Base-by-base conservation (phyloP, 2,888 invertebrate species). In the Netelia inedita region DNA sequence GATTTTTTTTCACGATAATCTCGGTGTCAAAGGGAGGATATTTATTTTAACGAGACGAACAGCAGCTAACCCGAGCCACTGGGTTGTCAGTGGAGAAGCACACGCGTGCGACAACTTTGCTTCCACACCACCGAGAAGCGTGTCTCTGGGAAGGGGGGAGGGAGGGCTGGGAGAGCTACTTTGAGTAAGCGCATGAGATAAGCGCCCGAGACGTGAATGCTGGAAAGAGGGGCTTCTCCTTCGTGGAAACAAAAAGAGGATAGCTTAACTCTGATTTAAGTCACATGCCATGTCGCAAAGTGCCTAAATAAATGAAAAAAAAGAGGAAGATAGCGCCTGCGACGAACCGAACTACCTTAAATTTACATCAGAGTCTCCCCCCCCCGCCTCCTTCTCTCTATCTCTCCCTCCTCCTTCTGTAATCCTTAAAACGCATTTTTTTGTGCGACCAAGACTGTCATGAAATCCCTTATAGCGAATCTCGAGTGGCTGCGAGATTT, bases 181-280 rank as follows among this genome's bases (percentile, higher is more conserved):
- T 79, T 79, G 53, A 41, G 71, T 71, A 79, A 79, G 63, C 69
- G 63, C 79, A 71, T 55, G 63, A 63, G 55, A 72, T 71, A 71
- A 79, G 63, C 53, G 65, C 35, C 23, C 19, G 28, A 21, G 61
- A 35, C 23, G 43, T 23, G 75, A 61, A 83, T 69, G 79, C 83
- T 82, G 71, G 78, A 73, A 69, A 80, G 74, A 65, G 23, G 82
- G 84, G 23, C 35, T 14, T 23, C 35, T 46, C 23, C 21, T 72
- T 55, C 71, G 59, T 63, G 74, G 55, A 74, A 66, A 71, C 35
- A 75, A 69, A 81, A 63, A 85, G 86, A 83, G 84, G 82, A 71
- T n/a, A 41, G 88, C 89, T 90, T 91, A 89, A 91, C 91, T 91
- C 89, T 90, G 90, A 91, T 89, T 91, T 90, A 91, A 91, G 89